Base-by-base conservation (phyloP, 2,888 invertebrate genomes). In the Nemoura dubitans region DNA sequence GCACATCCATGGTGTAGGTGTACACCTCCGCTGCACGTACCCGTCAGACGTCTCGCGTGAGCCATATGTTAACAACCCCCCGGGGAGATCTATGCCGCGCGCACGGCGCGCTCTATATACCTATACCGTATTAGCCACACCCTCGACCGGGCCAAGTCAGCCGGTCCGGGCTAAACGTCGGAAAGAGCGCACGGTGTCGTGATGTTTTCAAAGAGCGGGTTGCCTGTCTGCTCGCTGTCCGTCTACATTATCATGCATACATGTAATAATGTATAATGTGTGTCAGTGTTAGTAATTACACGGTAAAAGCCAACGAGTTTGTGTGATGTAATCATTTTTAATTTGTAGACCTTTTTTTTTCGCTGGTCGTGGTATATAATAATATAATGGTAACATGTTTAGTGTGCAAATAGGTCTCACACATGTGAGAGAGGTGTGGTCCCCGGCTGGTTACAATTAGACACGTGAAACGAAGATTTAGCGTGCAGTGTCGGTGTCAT, bases 11-110 rank as follows among this genome's bases (percentile, higher is more conserved):
- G 14, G 1, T 1, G 14, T 14, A n/a, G 59, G 16, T 59, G 14
- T 1, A 36, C 10, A 36, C 36, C 36, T 36, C 2, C 59, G 59
- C 59, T 10, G 36, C 10, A 36, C 36, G 36, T 36, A 6, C 14
- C 29, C n/a, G 81, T 81, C 26, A 81, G 28, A 81, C 14, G 82
- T 84, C 84, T 84, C 84, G 29, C 27, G 84, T 26, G 84, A n/a
- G 27, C 59, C 59, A 84, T 84, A 84, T 76, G 84, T 83, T 83
- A 42, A 83, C 83, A 83, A 36, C 30, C 36, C 83, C 83, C 83
- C 26, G 25, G 83, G 16, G 83, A 42, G 43, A 83, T n/a, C 10
- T 42, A 21, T 30, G 14, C 30, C 7, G 83, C n/a, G 26, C 28
- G 1, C 10, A 14, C 36, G 36, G n/a, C n/a, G n/a, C n/a, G n/a